Evolutionary conservation across 2,888 invertebrate genomes (phyloP).

Genomic region (Campoplex capitator): DNA sequence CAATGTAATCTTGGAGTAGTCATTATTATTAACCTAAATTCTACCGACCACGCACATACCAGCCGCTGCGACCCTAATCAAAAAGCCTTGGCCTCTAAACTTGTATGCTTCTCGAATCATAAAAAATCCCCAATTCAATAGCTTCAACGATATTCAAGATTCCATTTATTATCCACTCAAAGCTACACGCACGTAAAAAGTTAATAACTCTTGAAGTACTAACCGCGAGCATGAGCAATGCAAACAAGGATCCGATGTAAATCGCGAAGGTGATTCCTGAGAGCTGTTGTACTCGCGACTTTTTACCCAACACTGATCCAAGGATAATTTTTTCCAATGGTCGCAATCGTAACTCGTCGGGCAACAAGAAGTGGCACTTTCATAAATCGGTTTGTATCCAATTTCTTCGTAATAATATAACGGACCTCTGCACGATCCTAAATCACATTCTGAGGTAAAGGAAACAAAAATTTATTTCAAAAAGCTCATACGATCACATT

Average conservation of each 20-base stretch:
- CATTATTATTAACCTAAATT: too few relatives aligned
- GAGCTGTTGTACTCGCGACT: constrained; percentile 74
- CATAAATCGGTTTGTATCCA: constrained; percentile 73
- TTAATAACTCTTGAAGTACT: constrained; percentile 45
- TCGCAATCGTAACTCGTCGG: constrained; percentile 76
- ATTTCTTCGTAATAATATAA: constrained; percentile 73
- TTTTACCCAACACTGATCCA: constrained; percentile 76
- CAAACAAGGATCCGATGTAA: constrained; percentile 74
- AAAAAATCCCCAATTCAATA: too few relatives aligned
- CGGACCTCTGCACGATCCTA: constrained; percentile 74
- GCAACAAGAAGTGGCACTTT: constrained; percentile 73
- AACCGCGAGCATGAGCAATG: constrained; percentile 70
- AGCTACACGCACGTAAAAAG: too few relatives aligned
- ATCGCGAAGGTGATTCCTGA: constrained; percentile 70
- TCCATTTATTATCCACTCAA: too few relatives aligned
- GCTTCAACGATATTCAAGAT: too few relatives aligned
- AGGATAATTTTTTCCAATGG: constrained; percentile 67
- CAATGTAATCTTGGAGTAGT: too few relatives aligned
- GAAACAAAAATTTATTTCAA: too few relatives aligned
- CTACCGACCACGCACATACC: too few relatives aligned
- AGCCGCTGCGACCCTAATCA: too few relatives aligned
- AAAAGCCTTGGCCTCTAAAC: too few relatives aligned
- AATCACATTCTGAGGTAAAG: constrained; percentile 67
- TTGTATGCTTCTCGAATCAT: too few relatives aligned
- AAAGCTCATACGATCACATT: too few relatives aligned